Percentiles rank a stretch among this genome's conserved stretches.
These are phyloP conservation scores for Rhodeus uyekii DNA, from an alignment of 2,797 vertebrate species.

Conservation along the genomic window DNA sequence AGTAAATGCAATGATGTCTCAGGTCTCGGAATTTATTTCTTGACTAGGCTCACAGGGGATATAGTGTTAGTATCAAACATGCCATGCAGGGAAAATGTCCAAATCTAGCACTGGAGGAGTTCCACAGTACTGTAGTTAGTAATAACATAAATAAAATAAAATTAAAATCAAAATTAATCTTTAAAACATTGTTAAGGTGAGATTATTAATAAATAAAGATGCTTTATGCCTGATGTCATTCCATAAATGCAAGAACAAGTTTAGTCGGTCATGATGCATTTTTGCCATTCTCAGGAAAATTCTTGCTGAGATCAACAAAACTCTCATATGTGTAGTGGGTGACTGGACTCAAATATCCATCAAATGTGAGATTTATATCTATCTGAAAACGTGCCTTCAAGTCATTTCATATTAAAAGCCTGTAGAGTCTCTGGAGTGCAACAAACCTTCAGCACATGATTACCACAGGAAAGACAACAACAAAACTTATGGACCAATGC, in stretches of 20 bases:
- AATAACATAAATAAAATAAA: no score
- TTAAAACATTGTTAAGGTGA: not conserved
- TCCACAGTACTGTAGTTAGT: not conserved
- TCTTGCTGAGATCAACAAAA: constrained; percentile 24
- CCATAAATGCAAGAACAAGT: constrained; percentile 45
- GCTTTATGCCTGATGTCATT: constrained; percentile 36
- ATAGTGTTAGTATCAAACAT: constrained; percentile 18
- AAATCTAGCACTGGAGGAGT: not conserved
- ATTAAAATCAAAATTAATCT: not conserved
- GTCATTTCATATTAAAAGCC: constrained; percentile 29
- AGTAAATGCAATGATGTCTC: not conserved
- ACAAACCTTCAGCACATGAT: constrained; percentile 39
- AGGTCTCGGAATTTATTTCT: not conserved
- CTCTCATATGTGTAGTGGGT: not conserved
- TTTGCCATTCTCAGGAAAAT: constrained; percentile 73
- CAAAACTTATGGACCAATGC: constrained; percentile 44
- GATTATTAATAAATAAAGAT: not conserved
- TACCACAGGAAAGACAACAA: constrained; percentile 31
- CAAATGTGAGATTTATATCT: not conserved
- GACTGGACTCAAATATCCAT: constrained; percentile 1
- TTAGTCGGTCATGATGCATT: constrained; percentile 65
- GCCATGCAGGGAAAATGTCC: constrained; percentile 13
- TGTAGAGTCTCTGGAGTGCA: not conserved
- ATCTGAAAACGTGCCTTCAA: constrained; percentile 40
- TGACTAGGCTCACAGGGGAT: not conserved